Percentiles rank a stretch among this genome's conserved stretches.
These are phyloP conservation scores for Holocentrus rufus DNA, from an alignment of 2,797 vertebrate species.

Conservation along the genomic window DNA sequence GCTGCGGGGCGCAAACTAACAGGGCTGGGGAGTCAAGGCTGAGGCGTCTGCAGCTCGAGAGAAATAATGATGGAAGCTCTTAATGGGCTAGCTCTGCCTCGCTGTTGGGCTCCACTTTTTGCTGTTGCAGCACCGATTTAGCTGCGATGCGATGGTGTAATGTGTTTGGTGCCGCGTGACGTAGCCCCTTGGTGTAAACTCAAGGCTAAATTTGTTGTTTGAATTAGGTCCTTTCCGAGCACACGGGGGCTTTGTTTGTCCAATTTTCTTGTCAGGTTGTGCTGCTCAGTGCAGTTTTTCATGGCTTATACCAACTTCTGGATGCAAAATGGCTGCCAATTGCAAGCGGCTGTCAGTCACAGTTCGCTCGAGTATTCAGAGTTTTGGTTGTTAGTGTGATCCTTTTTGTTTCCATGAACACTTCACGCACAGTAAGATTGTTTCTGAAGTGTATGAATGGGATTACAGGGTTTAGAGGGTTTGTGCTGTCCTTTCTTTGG, in stretches of 20 bases:
- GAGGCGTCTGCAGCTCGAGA: constrained; percentile 18
- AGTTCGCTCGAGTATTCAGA: not conserved
- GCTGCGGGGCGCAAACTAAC: constrained; percentile 48
- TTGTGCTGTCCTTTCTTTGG: too few species aligned
- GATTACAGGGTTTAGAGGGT: constrained; percentile 14
- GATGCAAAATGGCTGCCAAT: constrained; percentile 25
- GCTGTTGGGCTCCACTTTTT: constrained; percentile 26
- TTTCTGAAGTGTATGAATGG: not conserved
- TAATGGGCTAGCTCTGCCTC: constrained; percentile 35
- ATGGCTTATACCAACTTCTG: constrained; percentile 11
- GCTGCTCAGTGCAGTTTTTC: constrained; percentile 23
- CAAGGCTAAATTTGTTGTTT: not conserved
- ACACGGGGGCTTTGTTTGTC: not conserved
- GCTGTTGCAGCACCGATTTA: constrained; percentile 29
- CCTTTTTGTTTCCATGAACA: constrained; percentile 5
- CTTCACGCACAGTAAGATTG: not conserved
- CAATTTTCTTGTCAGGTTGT: not conserved
- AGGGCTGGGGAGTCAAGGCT: constrained; percentile 28
- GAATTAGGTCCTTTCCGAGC: constrained; percentile 5
- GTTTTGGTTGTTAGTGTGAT: not conserved
- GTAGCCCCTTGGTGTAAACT: constrained; percentile 13
- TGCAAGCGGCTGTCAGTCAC: constrained; percentile 4
- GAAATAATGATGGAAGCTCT: constrained; percentile 42
- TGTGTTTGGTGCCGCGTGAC: constrained; percentile 23
- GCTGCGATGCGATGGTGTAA: constrained; percentile 21